Conservation (phyloP, 2,888 invertebrate genomes). For the Hirtodrosophila trivittata region DNA sequence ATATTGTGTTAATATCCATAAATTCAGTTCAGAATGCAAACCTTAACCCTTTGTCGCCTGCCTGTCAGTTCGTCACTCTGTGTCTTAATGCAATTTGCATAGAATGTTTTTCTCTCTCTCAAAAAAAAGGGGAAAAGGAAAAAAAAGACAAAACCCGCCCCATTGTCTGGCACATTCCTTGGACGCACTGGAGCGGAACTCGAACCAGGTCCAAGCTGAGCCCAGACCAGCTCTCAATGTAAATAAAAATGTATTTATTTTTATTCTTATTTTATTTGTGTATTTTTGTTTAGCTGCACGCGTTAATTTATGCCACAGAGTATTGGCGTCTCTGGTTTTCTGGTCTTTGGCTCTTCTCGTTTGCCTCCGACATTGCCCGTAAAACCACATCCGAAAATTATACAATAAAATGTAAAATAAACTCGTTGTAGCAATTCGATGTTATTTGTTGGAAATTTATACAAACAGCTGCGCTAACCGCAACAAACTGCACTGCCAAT, state of each 20-base stretch:
- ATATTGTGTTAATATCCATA: constrained; percentile 73
- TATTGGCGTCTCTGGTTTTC: constrained; percentile 20
- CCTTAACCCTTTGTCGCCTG: constrained; percentile 62
- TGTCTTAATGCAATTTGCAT: constrained; percentile 58
- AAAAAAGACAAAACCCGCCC: constrained; percentile 56
- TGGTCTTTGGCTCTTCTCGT: constrained; percentile 2
- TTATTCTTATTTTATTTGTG: constrained; percentile 63
- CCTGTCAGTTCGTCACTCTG: constrained; percentile 5
- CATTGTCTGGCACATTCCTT: constrained; percentile 73
- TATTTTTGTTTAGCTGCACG: constrained; percentile 73
- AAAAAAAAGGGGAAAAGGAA: constrained; percentile 1
- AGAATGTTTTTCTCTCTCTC: constrained; percentile 59
- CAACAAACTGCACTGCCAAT: constrained; percentile 62
- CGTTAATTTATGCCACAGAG: constrained; percentile 72
- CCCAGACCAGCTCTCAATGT: constrained; percentile 48
- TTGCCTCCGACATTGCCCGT: constrained; percentile 20
- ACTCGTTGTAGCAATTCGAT: constrained; percentile 47
- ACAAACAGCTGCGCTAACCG: constrained; percentile 71
- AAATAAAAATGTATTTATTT: constrained; percentile 75
- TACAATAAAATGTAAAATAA: constrained; percentile 77
- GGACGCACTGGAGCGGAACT: constrained; percentile 57
- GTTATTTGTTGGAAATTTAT: constrained; percentile 61
- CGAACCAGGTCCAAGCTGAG: constrained; percentile 22
- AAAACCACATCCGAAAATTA: constrained; percentile 76
- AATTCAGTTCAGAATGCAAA: constrained; percentile 44